Percentiles rank a stretch among this genome's conserved stretches.
phyloP scores from a whole-genome alignment of 1,140 invertebrate genomes.

The Sinonovacula constricta region DNA sequence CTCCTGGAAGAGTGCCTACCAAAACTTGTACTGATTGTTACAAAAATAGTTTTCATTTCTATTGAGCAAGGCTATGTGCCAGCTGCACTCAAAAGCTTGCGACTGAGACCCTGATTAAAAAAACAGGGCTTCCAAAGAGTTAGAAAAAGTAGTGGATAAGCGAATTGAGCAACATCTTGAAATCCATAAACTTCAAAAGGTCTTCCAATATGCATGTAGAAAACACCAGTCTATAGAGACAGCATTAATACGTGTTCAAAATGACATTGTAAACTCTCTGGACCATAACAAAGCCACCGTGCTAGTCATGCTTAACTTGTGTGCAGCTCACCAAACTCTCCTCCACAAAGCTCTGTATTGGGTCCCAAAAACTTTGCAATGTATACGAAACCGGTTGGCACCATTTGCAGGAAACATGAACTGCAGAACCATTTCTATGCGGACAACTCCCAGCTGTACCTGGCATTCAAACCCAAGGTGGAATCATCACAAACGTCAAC shows the following conservation, averaged over 20 bases:
- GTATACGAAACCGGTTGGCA: no score
- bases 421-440: no score
- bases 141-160: conserved; percentile 27
- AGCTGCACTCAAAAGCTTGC: no score
- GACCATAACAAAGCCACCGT: no score
- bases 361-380: conserved; percentile 23
- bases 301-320: conserved; percentile 35
- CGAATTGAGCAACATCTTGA: conserved; percentile 33
- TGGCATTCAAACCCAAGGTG: no score
- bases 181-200: conserved; percentile 14
- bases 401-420: no score
- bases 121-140: conserved; percentile 41
- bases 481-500: no score
- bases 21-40: no score
- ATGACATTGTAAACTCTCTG: no score
- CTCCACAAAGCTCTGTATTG: conserved; percentile 45
- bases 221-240: conserved; percentile 44
- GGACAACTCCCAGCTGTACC: no score
- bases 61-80: no score
- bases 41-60: conserved; percentile 23
- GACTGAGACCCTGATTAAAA: conserved; percentile 40
- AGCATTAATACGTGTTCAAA: conserved; percentile 18
- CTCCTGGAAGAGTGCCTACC: conserved; percentile 31
- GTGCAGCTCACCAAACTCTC: conserved; percentile 12
- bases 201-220: conserved; percentile 37